Conservation (phyloP, 2,888 invertebrate species). For the Steinernema hermaphroditum region DNA sequence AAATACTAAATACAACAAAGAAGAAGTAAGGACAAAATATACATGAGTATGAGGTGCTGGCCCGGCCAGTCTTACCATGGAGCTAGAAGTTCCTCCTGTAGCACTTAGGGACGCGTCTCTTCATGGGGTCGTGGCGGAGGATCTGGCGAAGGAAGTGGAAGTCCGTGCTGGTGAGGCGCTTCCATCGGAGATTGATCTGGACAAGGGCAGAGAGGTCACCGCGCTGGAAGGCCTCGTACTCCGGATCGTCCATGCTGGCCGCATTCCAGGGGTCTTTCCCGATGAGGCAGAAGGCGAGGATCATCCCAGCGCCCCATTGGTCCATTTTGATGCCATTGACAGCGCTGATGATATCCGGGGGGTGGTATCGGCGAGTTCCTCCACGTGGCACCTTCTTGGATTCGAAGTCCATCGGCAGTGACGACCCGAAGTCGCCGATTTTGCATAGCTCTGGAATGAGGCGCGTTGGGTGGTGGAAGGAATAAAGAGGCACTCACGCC, state of each 20-base stretch:
- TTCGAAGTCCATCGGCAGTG: neutral
- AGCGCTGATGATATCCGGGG: neutral
- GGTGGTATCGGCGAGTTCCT: neutral
- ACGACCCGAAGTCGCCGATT: neutral
- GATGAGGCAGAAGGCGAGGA: neutral
- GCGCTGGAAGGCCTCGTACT: neutral
- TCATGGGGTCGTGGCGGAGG: neutral
- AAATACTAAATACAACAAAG: no score
- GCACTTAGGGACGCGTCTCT: neutral
- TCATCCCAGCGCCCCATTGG: neutral
- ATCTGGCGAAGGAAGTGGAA: neutral
- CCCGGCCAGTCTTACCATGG: no score
- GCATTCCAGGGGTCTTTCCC: neutral
- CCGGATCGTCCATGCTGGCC: neutral
- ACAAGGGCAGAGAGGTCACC: neutral
- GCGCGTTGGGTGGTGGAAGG: neutral
- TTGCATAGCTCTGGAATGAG: neutral
- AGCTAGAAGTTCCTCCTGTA: no score
- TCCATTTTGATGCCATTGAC: neutral
- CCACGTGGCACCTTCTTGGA: neutral
- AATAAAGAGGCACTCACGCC: neutral
- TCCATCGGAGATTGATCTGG: neutral
- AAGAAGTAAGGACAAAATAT: no score
- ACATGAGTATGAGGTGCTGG: no score
- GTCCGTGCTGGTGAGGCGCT: neutral